Base-by-base conservation (phyloP, 2,888 invertebrate genomes). In the Pheosia tremula region DNA sequence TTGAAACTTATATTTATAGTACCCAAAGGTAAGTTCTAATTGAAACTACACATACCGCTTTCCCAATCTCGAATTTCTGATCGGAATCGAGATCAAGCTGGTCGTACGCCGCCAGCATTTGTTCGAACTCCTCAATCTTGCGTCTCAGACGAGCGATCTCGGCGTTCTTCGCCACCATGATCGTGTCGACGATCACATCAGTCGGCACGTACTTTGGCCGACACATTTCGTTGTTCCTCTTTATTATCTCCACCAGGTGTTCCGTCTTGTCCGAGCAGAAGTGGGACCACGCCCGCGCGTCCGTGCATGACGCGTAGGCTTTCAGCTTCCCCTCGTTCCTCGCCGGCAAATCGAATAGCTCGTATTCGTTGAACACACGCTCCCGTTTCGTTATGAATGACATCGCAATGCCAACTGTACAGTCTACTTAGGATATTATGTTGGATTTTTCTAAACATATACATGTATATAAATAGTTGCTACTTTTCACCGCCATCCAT, bases 231-330 rank as follows among this genome's bases (percentile, higher is more conserved):
- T 90, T 90, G 78, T 94, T 93, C 47, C 89, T 79, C 71, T 92
- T 94, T 61, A 95, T 92, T 61, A 94, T 78, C 59, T 95, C 95
- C 38, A 95, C 86, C 67, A 95, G 89, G 72, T 95, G 95, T 79
- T 95, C 94, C 54, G 91, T 89, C 71, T 95, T 91, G 62, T 95
- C 94, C 52, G 95, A 90, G 60, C 88, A 85, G 74, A 93, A 93
- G 74, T 93, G 93, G 8, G 94, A 94, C 95, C 95, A 95, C 3
- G 95, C 94, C 62, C 95, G 83, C 6, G 94, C 87, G 79, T 95
- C 95, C 4, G 94, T 94, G 58, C 94, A 94, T 39, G 95, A 95
- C 58, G 88, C 81, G 72, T 95, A 95, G 0, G 89, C 90, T 81
- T 95, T 95, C 57, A 95, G 73, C 71, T 95, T 94, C 45, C 94